Evolutionary conservation across 2,797 vertebrate species (phyloP).

Genomic region (Characodon lateralis): DNA sequence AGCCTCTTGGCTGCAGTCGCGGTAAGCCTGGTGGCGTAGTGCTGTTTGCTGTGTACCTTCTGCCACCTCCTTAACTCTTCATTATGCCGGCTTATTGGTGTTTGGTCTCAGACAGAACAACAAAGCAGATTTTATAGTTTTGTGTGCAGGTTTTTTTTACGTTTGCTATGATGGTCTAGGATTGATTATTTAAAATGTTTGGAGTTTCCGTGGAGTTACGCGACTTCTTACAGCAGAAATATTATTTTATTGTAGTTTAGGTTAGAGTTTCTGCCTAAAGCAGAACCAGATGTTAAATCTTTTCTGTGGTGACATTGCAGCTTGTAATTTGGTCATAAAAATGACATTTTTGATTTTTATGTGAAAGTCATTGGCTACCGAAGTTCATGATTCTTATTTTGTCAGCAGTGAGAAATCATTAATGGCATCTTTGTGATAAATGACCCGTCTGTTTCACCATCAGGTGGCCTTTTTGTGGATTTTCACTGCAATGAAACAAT

Average conservation of each 20-base stretch:
- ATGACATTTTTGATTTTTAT: background rate
- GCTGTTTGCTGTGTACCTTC: conserved; percentile 18
- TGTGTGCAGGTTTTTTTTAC: conserved; percentile 1
- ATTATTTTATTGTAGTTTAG: background rate
- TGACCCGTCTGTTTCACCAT: background rate
- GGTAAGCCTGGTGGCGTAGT: background rate
- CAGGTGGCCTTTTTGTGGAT: background rate
- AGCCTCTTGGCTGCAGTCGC: background rate
- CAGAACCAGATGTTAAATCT: background rate
- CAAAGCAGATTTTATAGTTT: background rate
- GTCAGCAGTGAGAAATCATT: background rate
- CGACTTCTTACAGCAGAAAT: background rate
- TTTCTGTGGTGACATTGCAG: background rate
- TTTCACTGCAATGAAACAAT: background rate
- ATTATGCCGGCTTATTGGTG: conserved; percentile 7
- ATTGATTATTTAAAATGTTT: background rate
- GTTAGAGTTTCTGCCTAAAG: background rate
- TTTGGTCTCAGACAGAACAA: conserved; percentile 20
- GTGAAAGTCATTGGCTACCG: background rate
- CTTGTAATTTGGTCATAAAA: background rate
- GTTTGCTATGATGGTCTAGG: background rate
- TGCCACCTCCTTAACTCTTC: conserved; percentile 4
- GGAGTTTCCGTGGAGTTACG: too few species aligned
- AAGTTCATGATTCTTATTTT: background rate
- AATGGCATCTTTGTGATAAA: background rate